phyloP scores from a whole-genome alignment of 2,888 invertebrate genomes.

The Ephialtes manifestator region DNA sequence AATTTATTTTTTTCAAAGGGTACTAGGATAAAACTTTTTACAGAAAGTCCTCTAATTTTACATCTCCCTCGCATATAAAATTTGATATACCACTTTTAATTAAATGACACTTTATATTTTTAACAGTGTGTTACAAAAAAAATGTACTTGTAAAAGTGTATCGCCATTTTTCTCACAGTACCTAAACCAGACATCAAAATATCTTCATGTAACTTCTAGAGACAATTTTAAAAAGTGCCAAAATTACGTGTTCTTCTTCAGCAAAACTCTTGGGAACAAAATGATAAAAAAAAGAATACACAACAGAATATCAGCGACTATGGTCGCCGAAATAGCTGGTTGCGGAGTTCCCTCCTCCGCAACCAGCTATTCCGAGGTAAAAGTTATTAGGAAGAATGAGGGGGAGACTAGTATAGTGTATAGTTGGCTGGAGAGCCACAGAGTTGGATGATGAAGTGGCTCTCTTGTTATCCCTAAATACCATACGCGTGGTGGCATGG shows the following conservation, averaged over 20 bases:
- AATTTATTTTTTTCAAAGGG: too few relatives aligned
- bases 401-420: slow-evolving; percentile 42
- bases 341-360: too few relatives aligned
- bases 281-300: not conserved
- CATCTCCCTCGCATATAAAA: too few relatives aligned
- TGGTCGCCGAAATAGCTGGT: not conserved
- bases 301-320: not conserved
- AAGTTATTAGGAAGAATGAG: slow-evolving; percentile 44
- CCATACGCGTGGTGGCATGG: slow-evolving; percentile 73
- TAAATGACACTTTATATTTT: too few relatives aligned
- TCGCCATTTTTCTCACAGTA: too few relatives aligned
- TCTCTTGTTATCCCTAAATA: slow-evolving; percentile 85
- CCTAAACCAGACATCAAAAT: not conserved
- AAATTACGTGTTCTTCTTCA: slow-evolving; percentile 2
- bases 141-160: too few relatives aligned
- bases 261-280: not conserved
- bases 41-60: too few relatives aligned
- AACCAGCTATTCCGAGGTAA: too few relatives aligned
- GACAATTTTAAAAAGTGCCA: not conserved
- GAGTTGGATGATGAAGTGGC: slow-evolving; percentile 84
- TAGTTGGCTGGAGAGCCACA: slow-evolving; percentile 53
- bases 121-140: too few relatives aligned
- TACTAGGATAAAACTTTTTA: too few relatives aligned
- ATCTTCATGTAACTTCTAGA: not conserved
- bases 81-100: not conserved